phyloP scores from a whole-genome alignment of 2,888 invertebrate genomes.

The Chouioia cunea region DNA sequence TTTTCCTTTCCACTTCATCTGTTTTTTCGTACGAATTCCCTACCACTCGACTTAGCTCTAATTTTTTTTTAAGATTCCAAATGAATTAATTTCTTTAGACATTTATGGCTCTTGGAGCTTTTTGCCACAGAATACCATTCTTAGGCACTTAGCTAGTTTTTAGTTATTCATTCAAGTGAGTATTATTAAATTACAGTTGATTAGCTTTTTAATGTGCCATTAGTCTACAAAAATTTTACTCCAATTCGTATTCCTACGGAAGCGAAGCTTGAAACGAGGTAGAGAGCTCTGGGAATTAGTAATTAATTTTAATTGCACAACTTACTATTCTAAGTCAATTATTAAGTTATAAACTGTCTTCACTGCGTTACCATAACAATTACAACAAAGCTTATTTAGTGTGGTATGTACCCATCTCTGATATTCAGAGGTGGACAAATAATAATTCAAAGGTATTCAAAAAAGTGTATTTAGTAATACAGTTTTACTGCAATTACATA shows the following conservation, averaged over 20 bases:
- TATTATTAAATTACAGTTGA: conserved; percentile 38
- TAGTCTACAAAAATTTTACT: background rate
- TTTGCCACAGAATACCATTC: conserved; percentile 22
- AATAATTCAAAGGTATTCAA: background rate
- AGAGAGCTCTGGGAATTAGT: conserved; percentile 4
- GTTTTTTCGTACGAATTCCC: background rate
- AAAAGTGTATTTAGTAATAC: too few relatives aligned
- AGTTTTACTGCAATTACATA: too few relatives aligned
- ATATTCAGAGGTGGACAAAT: too few relatives aligned
- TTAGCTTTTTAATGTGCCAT: conserved; percentile 9
- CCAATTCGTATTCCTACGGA: background rate
- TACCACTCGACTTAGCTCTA: too few relatives aligned
- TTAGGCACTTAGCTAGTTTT: conserved; percentile 10
- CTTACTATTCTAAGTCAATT: too few relatives aligned
- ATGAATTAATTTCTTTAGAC: conserved; percentile 34
- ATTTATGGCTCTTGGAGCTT: conserved; percentile 20
- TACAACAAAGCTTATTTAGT: too few relatives aligned
- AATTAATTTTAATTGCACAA: too few relatives aligned
- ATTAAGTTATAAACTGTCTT: too few relatives aligned
- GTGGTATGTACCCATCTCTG: too few relatives aligned
- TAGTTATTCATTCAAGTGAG: conserved; percentile 28
- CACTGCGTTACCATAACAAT: too few relatives aligned
- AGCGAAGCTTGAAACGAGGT: background rate
- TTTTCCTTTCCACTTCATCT: background rate
- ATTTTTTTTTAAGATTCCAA: conserved; percentile 3